Evolutionary conservation across 92 coral and sea anemone genomes (phyloP), one percentile per base, ranked within the genome.

Genomic region (Phenganax subtilis): DNA sequence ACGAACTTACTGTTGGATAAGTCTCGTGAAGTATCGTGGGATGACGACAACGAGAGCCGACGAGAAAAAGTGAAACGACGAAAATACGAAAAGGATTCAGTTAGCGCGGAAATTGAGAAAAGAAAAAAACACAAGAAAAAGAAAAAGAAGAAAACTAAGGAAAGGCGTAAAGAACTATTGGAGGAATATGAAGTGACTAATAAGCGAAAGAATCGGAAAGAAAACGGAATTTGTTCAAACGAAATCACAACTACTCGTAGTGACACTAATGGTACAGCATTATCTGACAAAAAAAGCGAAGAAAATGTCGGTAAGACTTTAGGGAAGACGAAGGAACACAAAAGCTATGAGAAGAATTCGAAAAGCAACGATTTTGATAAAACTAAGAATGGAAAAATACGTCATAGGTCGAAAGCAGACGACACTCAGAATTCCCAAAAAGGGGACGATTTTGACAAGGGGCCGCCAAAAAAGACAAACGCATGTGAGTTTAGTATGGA

Each of bases 1-100:
- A 65, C 74, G 74, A 63, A 52, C 28, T 62, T 63, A 25, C 83
- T 79, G 14, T 79, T 74, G 83, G 83, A 63, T 5, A 73, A 79
- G 29, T 51, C n/a, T 79, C 83, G 83, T 27, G 82, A 77, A 10
- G 65, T 11, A 57, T 77, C 82, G 25, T 20, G 25, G 74, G 74
- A 79, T 52, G 44, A 75, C 14, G 82, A 66, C 9, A 87, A 69
- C 14, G 90, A 85, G 55, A 87, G 87, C 63, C 86, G 62, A 12
- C 89, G 88, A 9, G 76, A 88, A 14, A 79, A 64, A 27, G 10
- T 15, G 7, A 65, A 79, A 89, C 90, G 52, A 31, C 53, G 77
- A 27, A 84, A 71, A 71, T 6, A 6, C 10, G 77, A 20, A 52
- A 20, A 29, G 27, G 77, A 73, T 31, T 53, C 58, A 29, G n/a